Conservation (phyloP, 2,113 vertebrate genomes). For the Lasiurus cinereus region DNA sequence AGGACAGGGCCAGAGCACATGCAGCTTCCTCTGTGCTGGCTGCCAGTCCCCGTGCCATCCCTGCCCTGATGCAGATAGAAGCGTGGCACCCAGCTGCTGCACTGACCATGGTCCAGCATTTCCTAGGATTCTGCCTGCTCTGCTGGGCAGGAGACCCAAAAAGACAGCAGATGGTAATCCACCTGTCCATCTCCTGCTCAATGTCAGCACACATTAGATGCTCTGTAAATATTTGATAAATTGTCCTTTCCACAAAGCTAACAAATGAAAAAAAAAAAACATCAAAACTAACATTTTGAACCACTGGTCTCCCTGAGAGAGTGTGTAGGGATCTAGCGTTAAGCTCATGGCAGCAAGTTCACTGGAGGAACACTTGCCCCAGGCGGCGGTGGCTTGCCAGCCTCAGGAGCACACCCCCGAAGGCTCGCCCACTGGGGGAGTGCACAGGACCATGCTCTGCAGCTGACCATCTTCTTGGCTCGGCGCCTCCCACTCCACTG, state of each 20-base stretch:
- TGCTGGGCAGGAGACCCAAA: background rate
- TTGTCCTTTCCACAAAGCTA: background rate
- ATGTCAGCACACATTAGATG: background rate
- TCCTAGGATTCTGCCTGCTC: background rate
- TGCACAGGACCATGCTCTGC: background rate
- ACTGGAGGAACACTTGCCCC: no score
- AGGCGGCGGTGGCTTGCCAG: no score
- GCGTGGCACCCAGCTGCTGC: no score
- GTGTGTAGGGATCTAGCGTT: no score
- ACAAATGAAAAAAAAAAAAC: background rate
- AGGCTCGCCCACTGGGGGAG: no score
- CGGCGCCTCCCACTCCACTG: background rate
- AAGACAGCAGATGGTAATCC: background rate
- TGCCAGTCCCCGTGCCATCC: no score
- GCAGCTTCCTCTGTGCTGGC: background rate
- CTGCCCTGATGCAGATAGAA: no score
- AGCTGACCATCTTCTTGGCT: no score
- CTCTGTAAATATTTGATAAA: background rate
- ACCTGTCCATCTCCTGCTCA: background rate
- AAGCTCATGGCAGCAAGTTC: no score
- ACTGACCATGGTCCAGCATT: background rate
- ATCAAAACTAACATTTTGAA: background rate
- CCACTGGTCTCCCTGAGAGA: background rate
- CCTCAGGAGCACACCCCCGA: no score
- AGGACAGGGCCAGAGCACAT: background rate